Percentiles rank a stretch among this genome's conserved stretches.
phyloP scores from a whole-genome alignment of 2,888 invertebrate genomes.

The Monoplex corrugatus region DNA sequence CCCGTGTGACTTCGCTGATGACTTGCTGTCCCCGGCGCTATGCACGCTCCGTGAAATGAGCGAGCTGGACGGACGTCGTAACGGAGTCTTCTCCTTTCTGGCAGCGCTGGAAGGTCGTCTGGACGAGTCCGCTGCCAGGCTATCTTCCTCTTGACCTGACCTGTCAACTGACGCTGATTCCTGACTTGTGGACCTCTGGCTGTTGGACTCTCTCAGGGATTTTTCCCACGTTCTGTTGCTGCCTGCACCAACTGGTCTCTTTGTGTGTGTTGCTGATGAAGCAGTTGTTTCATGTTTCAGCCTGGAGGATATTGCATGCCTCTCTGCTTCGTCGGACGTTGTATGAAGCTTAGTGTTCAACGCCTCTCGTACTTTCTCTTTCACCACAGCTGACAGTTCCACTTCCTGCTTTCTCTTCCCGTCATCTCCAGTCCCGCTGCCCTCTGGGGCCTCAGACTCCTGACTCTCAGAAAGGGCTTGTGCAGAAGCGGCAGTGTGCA shows the following conservation, averaged over 20 bases:
- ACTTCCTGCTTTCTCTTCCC: slow-evolving; percentile 5
- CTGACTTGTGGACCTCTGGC: background rate
- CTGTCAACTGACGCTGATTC: background rate
- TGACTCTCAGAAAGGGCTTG: background rate
- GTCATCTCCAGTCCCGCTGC: background rate
- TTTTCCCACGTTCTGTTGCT: background rate
- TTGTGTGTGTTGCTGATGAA: background rate
- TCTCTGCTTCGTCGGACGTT: background rate
- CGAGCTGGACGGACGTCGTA: background rate
- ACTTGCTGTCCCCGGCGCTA: background rate
- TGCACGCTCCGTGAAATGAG: slow-evolving; percentile 4
- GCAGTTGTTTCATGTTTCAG: background rate
- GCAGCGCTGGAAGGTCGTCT: background rate
- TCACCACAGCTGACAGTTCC: slow-evolving; percentile 11
- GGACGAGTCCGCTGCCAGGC: background rate
- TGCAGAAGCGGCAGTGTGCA: background rate
- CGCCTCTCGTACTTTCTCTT: background rate
- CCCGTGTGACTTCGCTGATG: background rate
- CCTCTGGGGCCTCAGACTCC: background rate
- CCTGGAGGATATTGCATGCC: too few relatives aligned
- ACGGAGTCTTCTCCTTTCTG: background rate
- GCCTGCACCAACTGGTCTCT: background rate
- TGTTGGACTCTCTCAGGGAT: background rate
- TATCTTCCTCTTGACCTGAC: background rate
- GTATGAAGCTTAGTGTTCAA: background rate